Conservation (phyloP, 2,888 invertebrate genomes). For the Argyresthia albistria region DNA sequence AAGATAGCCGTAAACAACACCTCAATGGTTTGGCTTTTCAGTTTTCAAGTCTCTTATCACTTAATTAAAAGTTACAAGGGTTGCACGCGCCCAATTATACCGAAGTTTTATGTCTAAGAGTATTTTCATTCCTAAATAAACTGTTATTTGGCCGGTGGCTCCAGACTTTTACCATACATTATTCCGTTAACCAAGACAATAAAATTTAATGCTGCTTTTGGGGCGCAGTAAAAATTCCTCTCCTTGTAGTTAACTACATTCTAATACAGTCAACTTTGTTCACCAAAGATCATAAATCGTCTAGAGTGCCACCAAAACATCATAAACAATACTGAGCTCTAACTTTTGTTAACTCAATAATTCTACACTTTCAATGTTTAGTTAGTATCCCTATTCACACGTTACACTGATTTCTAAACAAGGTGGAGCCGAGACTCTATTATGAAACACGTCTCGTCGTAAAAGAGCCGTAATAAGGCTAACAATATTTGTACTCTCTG, state of each 20-base stretch:
- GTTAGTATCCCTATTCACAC: constrained; percentile 26
- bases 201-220: constrained; percentile 49
- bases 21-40: too few relatives aligned
- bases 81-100: too few relatives aligned
- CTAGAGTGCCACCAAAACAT: constrained; percentile 27
- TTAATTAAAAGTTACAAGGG: too few relatives aligned
- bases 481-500: constrained; percentile 53
- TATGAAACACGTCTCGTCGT: constrained; percentile 43
- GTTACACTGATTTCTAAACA: constrained; percentile 19
- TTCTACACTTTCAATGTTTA: constrained; percentile 18
- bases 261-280: constrained; percentile 33
- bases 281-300: constrained; percentile 37
- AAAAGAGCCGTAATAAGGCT: constrained; percentile 38
- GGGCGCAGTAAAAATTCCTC: constrained; percentile 55
- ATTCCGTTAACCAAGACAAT: constrained; percentile 26
- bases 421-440: constrained; percentile 19
- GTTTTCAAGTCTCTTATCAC: too few relatives aligned
- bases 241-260: constrained; percentile 41
- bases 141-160: too few relatives aligned
- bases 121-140: background rate
- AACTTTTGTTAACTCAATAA: constrained; percentile 26
- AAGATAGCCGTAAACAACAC: too few relatives aligned
- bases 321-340: constrained; percentile 26
- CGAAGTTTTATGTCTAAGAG: background rate
- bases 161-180: too few relatives aligned